Evolutionary conservation across 1,140 invertebrate genomes (phyloP).

Genomic region (Dreissena polymorpha): DNA sequence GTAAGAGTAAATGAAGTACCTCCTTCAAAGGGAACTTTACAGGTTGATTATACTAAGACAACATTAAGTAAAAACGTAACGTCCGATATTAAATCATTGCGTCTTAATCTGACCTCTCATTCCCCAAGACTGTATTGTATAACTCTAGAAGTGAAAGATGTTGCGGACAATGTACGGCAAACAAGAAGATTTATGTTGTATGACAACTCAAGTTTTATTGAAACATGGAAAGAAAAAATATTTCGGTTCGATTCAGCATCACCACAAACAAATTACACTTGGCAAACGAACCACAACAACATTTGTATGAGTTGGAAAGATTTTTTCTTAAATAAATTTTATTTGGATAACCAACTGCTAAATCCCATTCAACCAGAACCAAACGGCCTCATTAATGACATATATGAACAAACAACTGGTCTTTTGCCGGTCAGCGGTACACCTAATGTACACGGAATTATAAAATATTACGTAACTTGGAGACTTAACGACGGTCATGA

Average conservation of each 20-base stretch:
- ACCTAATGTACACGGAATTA: constrained; percentile 62
- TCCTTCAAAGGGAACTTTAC: not conserved
- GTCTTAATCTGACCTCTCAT: not conserved
- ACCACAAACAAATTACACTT: constrained; percentile 17
- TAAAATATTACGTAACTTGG: not conserved
- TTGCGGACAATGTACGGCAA: constrained; percentile 14
- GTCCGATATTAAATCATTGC: not conserved
- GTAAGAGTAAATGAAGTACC: constrained; percentile 7
- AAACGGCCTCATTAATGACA: not conserved
- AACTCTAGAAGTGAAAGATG: constrained; percentile 26
- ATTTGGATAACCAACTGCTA: constrained; percentile 37
- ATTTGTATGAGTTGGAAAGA: constrained; percentile 23
- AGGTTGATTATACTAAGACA: not conserved
- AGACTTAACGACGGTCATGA: not conserved
- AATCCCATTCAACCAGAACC: constrained; percentile 46
- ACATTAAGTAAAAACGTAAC: not conserved
- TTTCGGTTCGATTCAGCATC: constrained; percentile 11
- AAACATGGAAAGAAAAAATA: not conserved
- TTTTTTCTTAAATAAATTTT: constrained; percentile 11
- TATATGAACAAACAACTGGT: constrained; percentile 61
- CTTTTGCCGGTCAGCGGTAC: constrained; percentile 57
- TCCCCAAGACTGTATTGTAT: constrained; percentile 7
- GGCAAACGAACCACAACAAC: constrained; percentile 28
- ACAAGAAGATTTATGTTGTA: constrained; percentile 20
- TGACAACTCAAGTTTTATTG: constrained; percentile 17